Conservation (phyloP, 1,140 invertebrate genomes). For the Lithobius niger region DNA sequence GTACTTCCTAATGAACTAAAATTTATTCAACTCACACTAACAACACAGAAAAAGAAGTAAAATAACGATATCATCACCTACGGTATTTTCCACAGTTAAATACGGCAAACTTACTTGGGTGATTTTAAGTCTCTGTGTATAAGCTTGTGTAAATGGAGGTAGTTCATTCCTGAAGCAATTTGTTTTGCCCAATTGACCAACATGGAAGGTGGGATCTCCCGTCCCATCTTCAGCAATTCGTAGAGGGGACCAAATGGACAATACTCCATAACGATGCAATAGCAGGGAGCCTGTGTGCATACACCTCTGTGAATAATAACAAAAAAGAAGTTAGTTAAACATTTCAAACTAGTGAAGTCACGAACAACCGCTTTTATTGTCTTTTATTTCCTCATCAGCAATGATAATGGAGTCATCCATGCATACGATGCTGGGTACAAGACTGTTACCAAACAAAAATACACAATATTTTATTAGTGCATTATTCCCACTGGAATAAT, state of each 20-base stretch:
- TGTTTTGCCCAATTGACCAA: constrained; percentile 88
- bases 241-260: constrained; percentile 91
- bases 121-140: constrained; percentile 95
- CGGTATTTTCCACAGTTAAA: not conserved
- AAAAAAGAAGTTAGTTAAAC: constrained; percentile 12
- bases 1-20: too few relatives aligned
- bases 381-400: constrained; percentile 6
- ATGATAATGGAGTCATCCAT: too few relatives aligned
- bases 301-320: constrained; percentile 52
- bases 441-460: too few relatives aligned
- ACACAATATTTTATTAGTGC: not conserved
- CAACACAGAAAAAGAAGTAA: too few relatives aligned
- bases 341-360: not conserved
- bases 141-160: constrained; percentile 90
- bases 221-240: constrained; percentile 67
- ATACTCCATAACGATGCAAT: constrained; percentile 96
- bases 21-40: too few relatives aligned
- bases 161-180: constrained; percentile 91
- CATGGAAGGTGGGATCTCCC: constrained; percentile 62
- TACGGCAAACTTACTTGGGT: constrained; percentile 61
- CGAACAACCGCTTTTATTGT: not conserved
- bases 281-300: constrained; percentile 83
- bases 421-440: too few relatives aligned
- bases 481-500: too few relatives aligned
- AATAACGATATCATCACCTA: not conserved